Conservation (phyloP, 2,888 invertebrate genomes). For the Euzophera pinguis region DNA sequence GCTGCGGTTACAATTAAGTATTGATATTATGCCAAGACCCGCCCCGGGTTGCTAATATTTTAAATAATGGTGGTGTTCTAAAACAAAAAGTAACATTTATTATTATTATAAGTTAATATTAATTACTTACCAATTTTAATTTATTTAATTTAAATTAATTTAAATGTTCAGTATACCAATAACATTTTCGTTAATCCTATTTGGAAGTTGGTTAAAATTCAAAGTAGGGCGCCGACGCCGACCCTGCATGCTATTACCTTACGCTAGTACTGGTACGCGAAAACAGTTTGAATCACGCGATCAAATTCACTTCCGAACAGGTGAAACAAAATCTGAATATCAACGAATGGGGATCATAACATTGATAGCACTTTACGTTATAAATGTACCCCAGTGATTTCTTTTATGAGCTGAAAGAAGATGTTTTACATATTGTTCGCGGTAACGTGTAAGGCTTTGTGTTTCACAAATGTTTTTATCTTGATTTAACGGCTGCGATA, state of each 20-base stretch:
- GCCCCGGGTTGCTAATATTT: too few species aligned
- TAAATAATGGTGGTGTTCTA: too few species aligned
- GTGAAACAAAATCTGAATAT: conserved; percentile 24
- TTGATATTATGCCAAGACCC: too few species aligned
- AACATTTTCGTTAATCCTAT: too few species aligned
- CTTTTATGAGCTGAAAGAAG: conserved; percentile 8
- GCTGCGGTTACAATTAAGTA: too few species aligned
- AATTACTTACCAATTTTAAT: too few species aligned
- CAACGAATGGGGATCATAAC: conserved; percentile 18
- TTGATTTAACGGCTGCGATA: not conserved
- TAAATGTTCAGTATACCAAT: too few species aligned
- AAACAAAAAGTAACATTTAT: too few species aligned
- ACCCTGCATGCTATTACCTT: not conserved
- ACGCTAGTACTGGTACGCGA: conserved; percentile 18
- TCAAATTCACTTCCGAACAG: conserved; percentile 44
- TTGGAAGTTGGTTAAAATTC: not conserved
- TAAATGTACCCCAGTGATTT: conserved; percentile 10
- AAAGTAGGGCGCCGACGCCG: not conserved
- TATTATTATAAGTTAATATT: too few species aligned
- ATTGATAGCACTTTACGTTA: conserved; percentile 14
- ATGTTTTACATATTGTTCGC: conserved; percentile 7
- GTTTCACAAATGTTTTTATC: not conserved
- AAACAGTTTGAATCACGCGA: conserved; percentile 66
- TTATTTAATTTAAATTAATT: too few species aligned
- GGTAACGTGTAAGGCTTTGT: not conserved